phyloP scores from a whole-genome alignment of 2,797 vertebrate genomes.

The Emys orbicularis region DNA sequence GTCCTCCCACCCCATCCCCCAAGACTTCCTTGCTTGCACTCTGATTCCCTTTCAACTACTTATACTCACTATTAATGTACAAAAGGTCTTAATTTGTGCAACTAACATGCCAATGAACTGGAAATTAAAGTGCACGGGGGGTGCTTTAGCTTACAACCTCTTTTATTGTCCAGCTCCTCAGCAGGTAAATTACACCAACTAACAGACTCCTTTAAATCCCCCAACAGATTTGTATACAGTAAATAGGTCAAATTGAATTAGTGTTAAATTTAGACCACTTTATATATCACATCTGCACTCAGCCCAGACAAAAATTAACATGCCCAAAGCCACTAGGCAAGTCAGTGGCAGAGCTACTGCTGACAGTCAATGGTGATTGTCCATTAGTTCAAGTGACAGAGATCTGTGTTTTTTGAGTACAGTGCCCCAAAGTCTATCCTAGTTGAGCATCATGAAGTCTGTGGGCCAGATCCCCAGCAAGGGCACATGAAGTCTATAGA shows the following conservation, averaged over 20 bases:
- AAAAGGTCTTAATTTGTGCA: background rate
- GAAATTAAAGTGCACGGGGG: background rate
- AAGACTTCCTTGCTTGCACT: background rate
- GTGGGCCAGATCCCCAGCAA: background rate
- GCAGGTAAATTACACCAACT: background rate
- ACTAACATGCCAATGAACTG: background rate
- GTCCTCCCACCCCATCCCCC: background rate
- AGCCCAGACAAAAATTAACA: background rate
- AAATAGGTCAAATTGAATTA: background rate
- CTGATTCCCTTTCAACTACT: background rate
- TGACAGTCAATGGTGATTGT: background rate
- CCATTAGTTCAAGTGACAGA: background rate
- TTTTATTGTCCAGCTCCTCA: background rate
- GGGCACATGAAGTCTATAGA: background rate
- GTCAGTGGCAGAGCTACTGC: background rate
- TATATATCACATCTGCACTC: background rate
- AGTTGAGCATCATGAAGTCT: background rate
- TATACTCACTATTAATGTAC: background rate
- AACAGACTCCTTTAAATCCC: background rate
- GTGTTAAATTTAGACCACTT: background rate
- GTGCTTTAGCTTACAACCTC: background rate
- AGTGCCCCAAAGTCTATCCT: background rate
- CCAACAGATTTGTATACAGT: background rate
- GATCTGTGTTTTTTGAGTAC: background rate
- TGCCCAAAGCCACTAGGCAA: background rate